Base-by-base conservation (phyloP, 1,140 invertebrate genomes). In the Tetraneura akinire region DNA sequence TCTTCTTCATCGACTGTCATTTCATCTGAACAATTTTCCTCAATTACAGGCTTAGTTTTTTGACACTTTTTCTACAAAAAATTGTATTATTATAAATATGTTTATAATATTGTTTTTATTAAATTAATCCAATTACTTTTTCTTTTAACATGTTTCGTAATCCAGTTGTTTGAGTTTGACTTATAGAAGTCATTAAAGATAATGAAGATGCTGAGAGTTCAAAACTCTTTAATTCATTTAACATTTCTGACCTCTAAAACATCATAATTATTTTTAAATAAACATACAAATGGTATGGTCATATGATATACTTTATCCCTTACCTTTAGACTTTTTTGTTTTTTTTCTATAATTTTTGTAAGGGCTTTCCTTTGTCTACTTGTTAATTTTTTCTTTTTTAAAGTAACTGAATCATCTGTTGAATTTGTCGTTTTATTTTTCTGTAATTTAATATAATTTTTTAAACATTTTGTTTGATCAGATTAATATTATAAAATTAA, bases 131-230 rank as follows among this genome's bases (percentile, higher is more conserved):
- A 14, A 6, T 76, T 76, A 78, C 74, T 45, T 78, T 78, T 62
- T 78, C 21, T 45, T 47, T 78, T n/a, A 78, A 26, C n/a, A 18
- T 32, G 29, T 78, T 78, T 78, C 55, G 60, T 26, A 78, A 78
- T 57, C 74, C 74, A 47, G 11, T 78, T 18, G 74, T 78, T 29
- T 78, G 74, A 11, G 55, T 78, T 62, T 78, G 74, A 47, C 74
- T 78, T 42, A 78, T 78, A 26, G 74, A 78, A 62, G 74, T 78
- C 74, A 78, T 78, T 21, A 78, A 78, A 8, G 74, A 60, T 47
- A 78, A 78, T 47, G 74, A 26, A 45, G 74, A n/a, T 47, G 74
- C 42, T 62, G 74, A 62, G 47, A 78, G 74, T 26, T 78, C 74
- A 18, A 62, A 9, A 60, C 55, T 78, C 26, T 78, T 78, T 6